These are phyloP conservation scores for Smittia sp. DNA, from an alignment of 2,888 invertebrate genomes.

Conservation along the genomic window DNA sequence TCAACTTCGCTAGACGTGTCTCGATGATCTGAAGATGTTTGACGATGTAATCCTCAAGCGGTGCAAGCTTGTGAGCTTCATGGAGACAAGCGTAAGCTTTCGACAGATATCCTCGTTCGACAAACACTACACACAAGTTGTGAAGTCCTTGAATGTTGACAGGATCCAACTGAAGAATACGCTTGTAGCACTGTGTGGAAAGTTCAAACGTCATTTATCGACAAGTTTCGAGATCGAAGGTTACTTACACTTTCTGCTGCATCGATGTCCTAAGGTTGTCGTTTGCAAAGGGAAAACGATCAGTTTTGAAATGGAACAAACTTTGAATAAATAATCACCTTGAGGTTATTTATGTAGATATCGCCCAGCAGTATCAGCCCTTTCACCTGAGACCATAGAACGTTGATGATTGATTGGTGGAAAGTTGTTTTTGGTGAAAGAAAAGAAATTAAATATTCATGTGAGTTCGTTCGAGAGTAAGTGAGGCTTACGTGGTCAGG, in stretches of 20 bases:
- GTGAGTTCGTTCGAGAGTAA: too few relatives aligned
- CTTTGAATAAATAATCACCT: too few relatives aligned
- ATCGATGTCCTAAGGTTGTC: slow-evolving; percentile 84
- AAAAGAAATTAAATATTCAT: too few relatives aligned
- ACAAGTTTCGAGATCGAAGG: background rate
- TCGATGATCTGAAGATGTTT: slow-evolving; percentile 87
- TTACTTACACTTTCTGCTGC: slow-evolving; percentile 84
- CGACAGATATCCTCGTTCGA: slow-evolving; percentile 84
- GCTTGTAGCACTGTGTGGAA: slow-evolving; percentile 79
- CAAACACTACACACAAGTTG: slow-evolving; percentile 93
- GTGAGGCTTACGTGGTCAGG: slow-evolving; percentile 71
- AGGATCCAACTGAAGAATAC: slow-evolving; percentile 82
- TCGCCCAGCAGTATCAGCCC: slow-evolving; percentile 91
- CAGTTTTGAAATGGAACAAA: too few relatives aligned
- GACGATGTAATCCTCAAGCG: slow-evolving; percentile 85
- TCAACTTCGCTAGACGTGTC: slow-evolving; percentile 58
- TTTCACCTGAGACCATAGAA: slow-evolving; percentile 55
- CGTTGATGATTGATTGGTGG: too few relatives aligned
- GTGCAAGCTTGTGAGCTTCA: slow-evolving; percentile 77
- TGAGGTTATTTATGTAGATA: slow-evolving; percentile 93
- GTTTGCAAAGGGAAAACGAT: too few relatives aligned
- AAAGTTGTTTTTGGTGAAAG: too few relatives aligned
- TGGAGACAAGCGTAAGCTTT: slow-evolving; percentile 81
- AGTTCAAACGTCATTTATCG: background rate
- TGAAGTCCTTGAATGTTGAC: slow-evolving; percentile 91